Conservation (phyloP, 2,797 vertebrate species). For the Eremophila alpestris region DNA sequence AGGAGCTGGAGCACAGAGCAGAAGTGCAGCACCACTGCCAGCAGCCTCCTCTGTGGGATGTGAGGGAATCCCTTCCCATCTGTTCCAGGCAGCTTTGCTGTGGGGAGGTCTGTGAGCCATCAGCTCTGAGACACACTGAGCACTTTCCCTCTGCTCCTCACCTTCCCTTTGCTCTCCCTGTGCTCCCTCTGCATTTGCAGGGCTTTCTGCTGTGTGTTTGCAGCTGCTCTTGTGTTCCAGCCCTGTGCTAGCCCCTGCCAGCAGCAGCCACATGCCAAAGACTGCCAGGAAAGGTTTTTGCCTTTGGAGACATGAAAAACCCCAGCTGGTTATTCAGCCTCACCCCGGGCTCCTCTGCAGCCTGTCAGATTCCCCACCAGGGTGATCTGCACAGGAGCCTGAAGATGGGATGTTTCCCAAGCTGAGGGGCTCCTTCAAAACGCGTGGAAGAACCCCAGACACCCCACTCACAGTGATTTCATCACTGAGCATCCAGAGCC, state of each 20-base stretch:
- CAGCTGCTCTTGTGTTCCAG: background rate
- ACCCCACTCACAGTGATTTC: background rate
- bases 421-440: background rate
- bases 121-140: background rate
- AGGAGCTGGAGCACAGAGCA: background rate
- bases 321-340: background rate
- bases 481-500: background rate
- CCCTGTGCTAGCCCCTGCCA: background rate
- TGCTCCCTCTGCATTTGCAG: background rate
- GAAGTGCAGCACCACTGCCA: background rate
- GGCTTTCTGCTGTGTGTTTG: background rate
- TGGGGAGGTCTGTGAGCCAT: background rate
- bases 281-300: background rate
- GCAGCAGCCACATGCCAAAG: background rate
- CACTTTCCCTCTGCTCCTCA: background rate
- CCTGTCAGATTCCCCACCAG: background rate
- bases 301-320: background rate
- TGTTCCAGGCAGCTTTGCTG: background rate
- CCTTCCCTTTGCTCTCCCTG: background rate
- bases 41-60: background rate
- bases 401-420: background rate
- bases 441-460: background rate
- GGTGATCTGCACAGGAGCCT: rapidly evolving
- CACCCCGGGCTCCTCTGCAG: background rate
- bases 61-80: background rate